Evolutionary conservation across 2,797 vertebrate species (phyloP).

Genomic region (Malacoctenus gilli): DNA sequence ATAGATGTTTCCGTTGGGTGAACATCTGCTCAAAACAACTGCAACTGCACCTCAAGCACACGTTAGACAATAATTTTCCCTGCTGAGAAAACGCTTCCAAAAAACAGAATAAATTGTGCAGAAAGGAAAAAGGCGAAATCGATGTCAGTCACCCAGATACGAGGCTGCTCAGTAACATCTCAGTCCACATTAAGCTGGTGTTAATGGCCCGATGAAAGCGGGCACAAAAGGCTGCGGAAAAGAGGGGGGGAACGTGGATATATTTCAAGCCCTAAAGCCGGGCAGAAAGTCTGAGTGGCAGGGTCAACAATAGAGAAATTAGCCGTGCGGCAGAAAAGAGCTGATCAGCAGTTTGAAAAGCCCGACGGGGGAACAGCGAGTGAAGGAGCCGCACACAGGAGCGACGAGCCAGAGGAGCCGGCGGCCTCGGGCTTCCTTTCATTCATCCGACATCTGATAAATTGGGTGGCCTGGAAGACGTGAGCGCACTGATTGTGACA

Average conservation of each 20-base stretch:
- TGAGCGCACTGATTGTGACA: constrained; percentile 12
- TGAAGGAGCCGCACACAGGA: constrained; percentile 14
- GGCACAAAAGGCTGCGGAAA: constrained; percentile 4
- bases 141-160: too few species aligned
- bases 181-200: constrained; percentile 1
- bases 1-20: too few species aligned
- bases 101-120: too few species aligned
- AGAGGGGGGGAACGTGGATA: constrained; percentile 3
- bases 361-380: constrained; percentile 37
- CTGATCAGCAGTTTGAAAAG: constrained; percentile 61
- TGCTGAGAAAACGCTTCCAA: too few species aligned
- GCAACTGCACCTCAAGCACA: neutral
- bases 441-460: constrained; percentile 44
- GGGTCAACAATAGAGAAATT: constrained; percentile 50
- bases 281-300: constrained; percentile 41
- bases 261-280: constrained; percentile 29
- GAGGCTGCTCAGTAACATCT: constrained; percentile 5
- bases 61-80: neutral
- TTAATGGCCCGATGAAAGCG: constrained; percentile 28
- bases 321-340: constrained; percentile 36
- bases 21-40: neutral
- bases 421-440: constrained; percentile 46
- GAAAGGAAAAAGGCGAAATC: too few species aligned
- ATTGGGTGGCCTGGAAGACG: constrained; percentile 27
- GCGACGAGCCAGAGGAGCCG: constrained; percentile 2